Conservation (phyloP, 2,888 invertebrate genomes). For the Ochropleura leucogaster region DNA sequence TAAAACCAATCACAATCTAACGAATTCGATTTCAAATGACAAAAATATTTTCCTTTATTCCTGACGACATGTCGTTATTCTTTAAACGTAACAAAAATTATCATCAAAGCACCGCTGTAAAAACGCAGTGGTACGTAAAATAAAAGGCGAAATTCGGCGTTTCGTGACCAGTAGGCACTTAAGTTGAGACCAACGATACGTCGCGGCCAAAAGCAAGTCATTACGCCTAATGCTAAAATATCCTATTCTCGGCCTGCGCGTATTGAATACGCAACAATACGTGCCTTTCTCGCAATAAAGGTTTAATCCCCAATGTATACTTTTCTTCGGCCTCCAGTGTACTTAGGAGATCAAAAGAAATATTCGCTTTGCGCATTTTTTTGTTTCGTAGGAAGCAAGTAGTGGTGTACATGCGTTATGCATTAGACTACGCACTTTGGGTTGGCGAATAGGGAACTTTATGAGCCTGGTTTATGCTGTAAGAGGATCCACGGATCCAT, state of each 20-base stretch:
- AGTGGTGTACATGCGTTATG: conserved; percentile 55
- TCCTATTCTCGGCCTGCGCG: conserved; percentile 61
- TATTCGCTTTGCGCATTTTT: conserved; percentile 56
- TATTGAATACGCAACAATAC: conserved; percentile 70
- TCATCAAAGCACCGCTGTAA: conserved; percentile 52
- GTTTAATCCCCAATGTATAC: conserved; percentile 66
- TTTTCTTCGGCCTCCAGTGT: conserved; percentile 65
- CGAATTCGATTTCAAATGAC: conserved; percentile 17
- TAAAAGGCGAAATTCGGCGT: conserved; percentile 51
- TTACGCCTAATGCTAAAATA: conserved; percentile 68
- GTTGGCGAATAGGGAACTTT: conserved; percentile 30
- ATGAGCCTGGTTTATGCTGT: conserved; percentile 25
- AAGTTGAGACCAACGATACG: conserved; percentile 57
- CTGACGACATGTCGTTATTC: conserved; percentile 43
- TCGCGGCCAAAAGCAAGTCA: conserved; percentile 64
- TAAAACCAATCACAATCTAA: conserved; percentile 10
- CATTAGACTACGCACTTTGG: conserved; percentile 54
- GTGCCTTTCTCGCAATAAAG: conserved; percentile 63
- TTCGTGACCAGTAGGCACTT: conserved; percentile 62
- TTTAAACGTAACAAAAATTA: conserved; percentile 53
- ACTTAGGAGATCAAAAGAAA: conserved; percentile 71
- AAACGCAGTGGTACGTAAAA: conserved; percentile 57
- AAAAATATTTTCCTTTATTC: conserved; percentile 45
- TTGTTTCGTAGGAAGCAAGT: conserved; percentile 45
- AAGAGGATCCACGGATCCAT: not conserved